phyloP scores from a whole-genome alignment of 1,140 invertebrate genomes.

The Micrasema longulum region DNA sequence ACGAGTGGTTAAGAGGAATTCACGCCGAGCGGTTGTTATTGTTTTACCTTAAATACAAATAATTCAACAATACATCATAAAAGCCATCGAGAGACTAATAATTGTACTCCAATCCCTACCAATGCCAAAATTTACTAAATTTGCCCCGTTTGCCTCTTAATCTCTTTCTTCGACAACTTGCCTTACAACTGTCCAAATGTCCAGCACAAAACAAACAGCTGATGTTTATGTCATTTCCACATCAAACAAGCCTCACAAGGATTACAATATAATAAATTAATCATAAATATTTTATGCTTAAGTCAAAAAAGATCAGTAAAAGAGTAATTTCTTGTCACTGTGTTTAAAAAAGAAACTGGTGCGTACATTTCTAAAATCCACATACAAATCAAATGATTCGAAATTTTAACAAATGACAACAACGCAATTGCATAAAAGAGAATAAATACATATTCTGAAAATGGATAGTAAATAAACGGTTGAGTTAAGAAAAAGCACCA shows the following conservation, averaged over 20 bases:
- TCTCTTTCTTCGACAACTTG: constrained; percentile 39
- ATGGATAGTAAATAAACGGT: too few relatives aligned
- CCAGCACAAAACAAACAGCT: constrained; percentile 20
- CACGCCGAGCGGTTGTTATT: constrained; percentile 57
- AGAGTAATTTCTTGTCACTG: background rate
- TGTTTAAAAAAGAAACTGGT: background rate
- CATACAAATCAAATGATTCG: constrained; percentile 4
- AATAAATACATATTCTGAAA: too few relatives aligned
- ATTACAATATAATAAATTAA: constrained; percentile 7
- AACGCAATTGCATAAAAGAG: too few relatives aligned
- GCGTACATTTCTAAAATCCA: background rate
- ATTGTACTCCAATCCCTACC: constrained; percentile 48
- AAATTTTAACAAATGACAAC: too few relatives aligned
- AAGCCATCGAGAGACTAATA: constrained; percentile 46
- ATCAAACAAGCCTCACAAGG: constrained; percentile 43
- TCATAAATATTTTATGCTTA: background rate
- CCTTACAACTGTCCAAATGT: constrained; percentile 19
- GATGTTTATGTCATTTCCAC: constrained; percentile 48
- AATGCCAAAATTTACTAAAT: constrained; percentile 52
- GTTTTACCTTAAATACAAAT: constrained; percentile 60
- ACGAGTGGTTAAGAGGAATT: constrained; percentile 52
- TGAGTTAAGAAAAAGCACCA: background rate
- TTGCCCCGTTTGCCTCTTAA: constrained; percentile 52
- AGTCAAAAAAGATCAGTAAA: background rate
- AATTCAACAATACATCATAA: constrained; percentile 51